phyloP scores from a whole-genome alignment of 2,797 vertebrate genomes.

The Buphagus erythrorhynchus region DNA sequence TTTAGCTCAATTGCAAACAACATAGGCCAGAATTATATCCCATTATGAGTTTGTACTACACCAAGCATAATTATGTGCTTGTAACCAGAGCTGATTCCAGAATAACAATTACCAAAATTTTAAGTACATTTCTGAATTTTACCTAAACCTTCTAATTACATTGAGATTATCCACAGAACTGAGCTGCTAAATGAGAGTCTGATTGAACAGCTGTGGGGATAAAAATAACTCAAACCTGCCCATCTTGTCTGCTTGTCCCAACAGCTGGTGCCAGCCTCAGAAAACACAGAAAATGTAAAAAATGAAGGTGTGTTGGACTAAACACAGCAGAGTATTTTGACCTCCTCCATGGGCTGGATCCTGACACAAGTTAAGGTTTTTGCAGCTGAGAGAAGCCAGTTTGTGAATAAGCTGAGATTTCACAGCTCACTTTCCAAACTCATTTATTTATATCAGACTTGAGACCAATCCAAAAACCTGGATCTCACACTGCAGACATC shows the following conservation, averaged over 20 bases:
- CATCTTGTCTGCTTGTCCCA: neutral
- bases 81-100: neutral
- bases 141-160: neutral
- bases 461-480: neutral
- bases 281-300: neutral
- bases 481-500: neutral
- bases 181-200: neutral
- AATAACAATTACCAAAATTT: neutral
- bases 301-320: neutral
- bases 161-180: neutral
- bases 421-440: neutral
- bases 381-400: neutral
- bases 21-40: neutral
- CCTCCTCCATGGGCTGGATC: neutral
- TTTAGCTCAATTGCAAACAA: neutral
- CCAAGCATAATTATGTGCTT: neutral
- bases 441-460: neutral
- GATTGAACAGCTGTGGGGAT: neutral
- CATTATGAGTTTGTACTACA: neutral
- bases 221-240: conserved; percentile 22
- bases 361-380: neutral
- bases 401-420: neutral
- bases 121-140: neutral
- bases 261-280: neutral
- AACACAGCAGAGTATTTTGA: neutral